Conservation (phyloP, 2,888 invertebrate species). For the Ellobium chinense region DNA sequence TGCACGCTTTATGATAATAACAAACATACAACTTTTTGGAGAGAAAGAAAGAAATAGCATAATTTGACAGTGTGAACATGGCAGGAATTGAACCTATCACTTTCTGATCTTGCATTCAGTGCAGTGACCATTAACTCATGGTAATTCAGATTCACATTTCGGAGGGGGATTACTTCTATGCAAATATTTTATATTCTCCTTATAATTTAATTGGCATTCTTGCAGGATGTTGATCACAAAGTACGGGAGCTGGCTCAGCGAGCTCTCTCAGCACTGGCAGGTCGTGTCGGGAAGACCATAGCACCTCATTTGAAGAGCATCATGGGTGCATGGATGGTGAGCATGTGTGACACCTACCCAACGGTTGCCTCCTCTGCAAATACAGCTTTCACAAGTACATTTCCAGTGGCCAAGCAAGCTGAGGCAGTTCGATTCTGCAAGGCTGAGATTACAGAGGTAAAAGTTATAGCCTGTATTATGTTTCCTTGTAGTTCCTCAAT, state of each 20-base stretch:
- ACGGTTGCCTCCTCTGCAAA: constrained; percentile 89
- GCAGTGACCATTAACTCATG: no score
- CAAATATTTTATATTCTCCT: no score
- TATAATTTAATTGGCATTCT: no score
- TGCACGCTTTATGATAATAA: no score
- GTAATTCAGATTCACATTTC: no score
- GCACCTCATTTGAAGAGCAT: constrained; percentile 89
- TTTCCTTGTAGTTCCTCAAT: not conserved
- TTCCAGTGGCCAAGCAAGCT: constrained; percentile 87
- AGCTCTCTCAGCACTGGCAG: constrained; percentile 84
- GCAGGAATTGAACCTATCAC: no score
- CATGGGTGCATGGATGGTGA: constrained; percentile 90
- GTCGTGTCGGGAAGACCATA: constrained; percentile 86
- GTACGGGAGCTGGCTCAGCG: constrained; percentile 89
- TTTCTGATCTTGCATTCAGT: no score
- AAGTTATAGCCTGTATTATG: not conserved
- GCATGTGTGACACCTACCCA: constrained; percentile 91
- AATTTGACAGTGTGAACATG: no score
- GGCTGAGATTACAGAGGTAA: constrained; percentile 85
- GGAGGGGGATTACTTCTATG: no score
- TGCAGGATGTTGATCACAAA: constrained; percentile 87
- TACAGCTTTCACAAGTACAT: constrained; percentile 85
- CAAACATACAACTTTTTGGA: no score
- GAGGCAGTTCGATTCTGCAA: constrained; percentile 91
- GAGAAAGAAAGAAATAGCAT: no score